These are phyloP conservation scores for Magallana angulata DNA, from an alignment of 1,140 invertebrate genomes.

Conservation along the genomic window DNA sequence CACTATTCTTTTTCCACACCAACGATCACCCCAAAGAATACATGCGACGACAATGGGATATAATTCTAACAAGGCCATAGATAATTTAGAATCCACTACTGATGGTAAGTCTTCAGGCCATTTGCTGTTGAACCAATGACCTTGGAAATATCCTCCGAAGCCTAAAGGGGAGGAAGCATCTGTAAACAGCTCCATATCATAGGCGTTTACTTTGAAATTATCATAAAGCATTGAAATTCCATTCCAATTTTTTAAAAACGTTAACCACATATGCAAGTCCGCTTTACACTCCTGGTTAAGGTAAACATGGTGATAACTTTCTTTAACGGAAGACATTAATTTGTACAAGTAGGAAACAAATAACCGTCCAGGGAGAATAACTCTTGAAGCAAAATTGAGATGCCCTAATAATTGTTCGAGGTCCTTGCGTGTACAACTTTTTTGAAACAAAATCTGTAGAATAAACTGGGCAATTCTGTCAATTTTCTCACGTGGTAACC, in stretches of 20 bases:
- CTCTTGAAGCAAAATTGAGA: too few species aligned
- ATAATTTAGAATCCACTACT: background rate
- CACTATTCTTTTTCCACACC: too few species aligned
- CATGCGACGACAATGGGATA: too few species aligned
- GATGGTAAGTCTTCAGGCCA: constrained; percentile 46
- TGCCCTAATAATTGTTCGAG: too few species aligned
- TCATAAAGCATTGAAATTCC: constrained; percentile 49
- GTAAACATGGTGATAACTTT: constrained; percentile 20
- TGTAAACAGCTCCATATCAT: background rate
- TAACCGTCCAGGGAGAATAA: too few species aligned
- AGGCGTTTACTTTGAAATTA: background rate
- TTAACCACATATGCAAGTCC: constrained; percentile 44
- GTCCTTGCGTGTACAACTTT: too few species aligned
- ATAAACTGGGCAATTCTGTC: too few species aligned
- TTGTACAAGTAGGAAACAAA: constrained; percentile 17
- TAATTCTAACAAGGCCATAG: too few species aligned
- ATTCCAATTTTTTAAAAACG: constrained; percentile 56
- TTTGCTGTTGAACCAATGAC: constrained; percentile 28
- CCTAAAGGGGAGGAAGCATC: background rate
- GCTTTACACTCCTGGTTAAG: background rate
- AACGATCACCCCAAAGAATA: too few species aligned
- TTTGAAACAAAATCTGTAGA: too few species aligned
- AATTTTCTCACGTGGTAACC: too few species aligned
- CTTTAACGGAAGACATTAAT: background rate
- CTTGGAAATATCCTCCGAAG: constrained; percentile 53